phyloP scores from a whole-genome alignment of 2,888 invertebrate genomes.

The Smittia sp. region DNA sequence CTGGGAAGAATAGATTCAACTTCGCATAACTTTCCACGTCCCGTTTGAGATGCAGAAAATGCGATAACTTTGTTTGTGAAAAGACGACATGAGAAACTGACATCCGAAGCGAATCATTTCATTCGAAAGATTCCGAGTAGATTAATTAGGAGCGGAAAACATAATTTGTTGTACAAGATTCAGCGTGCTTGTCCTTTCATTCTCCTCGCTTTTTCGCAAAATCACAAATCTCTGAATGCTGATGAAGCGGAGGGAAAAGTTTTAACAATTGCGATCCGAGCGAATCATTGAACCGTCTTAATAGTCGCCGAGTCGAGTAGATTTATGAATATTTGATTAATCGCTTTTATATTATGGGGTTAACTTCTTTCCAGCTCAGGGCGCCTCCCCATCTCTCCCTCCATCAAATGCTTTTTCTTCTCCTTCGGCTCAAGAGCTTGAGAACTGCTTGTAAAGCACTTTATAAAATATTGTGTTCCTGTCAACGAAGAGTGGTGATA shows the following conservation, averaged over 20 bases:
- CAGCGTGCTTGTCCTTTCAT: neutral
- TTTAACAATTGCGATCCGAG: slow-evolving; percentile 2
- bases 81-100: slow-evolving; percentile 17
- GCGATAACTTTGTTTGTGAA: slow-evolving; percentile 11
- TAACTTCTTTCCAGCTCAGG: neutral
- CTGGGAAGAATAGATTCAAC: neutral
- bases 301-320: slow-evolving; percentile 8
- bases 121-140: slow-evolving; percentile 24
- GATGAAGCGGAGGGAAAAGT: slow-evolving; percentile 7
- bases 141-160: slow-evolving; percentile 30
- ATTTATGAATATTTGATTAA: slow-evolving; percentile 32
- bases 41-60: slow-evolving; percentile 21
- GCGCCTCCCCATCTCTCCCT: neutral
- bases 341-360: slow-evolving; percentile 2
- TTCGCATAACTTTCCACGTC: slow-evolving; percentile 1
- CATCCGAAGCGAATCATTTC: slow-evolving; percentile 14
- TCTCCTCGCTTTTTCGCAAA: neutral
- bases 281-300: slow-evolving; percentile 22
- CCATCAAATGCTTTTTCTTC: neutral
- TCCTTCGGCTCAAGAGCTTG: neutral
- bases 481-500: slow-evolving; percentile 26
- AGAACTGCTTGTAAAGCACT: slow-evolving; percentile 1
- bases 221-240: slow-evolving; percentile 12
- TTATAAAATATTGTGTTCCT: slow-evolving; percentile 23
- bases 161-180: slow-evolving; percentile 24